Percentiles rank a stretch among this genome's conserved stretches.
Conservation (phyloP, 2,113 vertebrate species). For the Mustelus asterias region DNA sequence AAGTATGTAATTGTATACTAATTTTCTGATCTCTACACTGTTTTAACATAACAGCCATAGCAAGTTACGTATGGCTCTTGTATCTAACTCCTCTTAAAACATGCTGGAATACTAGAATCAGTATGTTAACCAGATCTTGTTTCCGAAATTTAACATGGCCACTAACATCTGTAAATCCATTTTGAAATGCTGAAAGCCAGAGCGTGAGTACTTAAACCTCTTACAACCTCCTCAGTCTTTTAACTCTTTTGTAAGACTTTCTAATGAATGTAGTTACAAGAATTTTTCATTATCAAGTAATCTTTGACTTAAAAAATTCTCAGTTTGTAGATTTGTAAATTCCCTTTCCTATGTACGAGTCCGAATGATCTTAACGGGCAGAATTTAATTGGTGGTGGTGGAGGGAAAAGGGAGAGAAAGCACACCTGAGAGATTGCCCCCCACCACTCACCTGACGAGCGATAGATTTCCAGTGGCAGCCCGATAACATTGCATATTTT, state of each 20-base stretch:
- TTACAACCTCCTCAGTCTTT: neutral
- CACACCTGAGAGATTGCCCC: neutral
- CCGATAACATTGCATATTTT: neutral
- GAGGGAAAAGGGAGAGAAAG: neutral
- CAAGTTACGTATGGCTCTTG: neutral
- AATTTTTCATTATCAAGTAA: neutral
- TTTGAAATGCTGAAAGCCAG: neutral
- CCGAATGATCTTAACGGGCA: neutral
- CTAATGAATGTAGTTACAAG: neutral
- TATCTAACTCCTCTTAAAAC: conserved; percentile 18
- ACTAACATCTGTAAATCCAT: conserved; percentile 8
- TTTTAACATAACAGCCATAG: neutral
- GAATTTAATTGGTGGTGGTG: neutral
- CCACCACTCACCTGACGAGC: neutral
- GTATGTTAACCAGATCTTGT: conserved; percentile 7
- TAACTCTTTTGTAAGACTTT: neutral
- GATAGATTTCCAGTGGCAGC: neutral
- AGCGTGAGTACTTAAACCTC: conserved; percentile 2
- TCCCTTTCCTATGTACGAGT: neutral
- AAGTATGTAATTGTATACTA: neutral
- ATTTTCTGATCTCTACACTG: neutral
- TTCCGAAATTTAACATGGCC: neutral
- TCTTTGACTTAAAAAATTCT: neutral
- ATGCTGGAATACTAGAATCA: neutral
- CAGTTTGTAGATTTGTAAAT: neutral